Base-by-base conservation (phyloP, 2,888 invertebrate species). In the Pseudoips prasinana region DNA sequence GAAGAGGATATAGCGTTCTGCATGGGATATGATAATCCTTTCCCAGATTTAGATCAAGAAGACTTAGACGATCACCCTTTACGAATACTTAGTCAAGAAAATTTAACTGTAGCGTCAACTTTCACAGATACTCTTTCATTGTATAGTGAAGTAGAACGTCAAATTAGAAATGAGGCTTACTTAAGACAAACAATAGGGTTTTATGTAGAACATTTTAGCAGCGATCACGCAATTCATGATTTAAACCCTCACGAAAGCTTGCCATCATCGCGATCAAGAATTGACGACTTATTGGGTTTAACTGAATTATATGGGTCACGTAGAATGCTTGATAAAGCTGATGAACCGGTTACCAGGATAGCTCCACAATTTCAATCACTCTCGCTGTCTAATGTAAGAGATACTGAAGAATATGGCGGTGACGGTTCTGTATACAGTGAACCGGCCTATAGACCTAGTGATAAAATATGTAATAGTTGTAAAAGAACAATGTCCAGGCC, bases 1-100 rank as follows among this genome's bases (percentile, higher is more conserved):
- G 97, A 97, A 83, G 97, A 97, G 81, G 97, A 97, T 69, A 97
- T 97, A 43, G 95, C 96, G 2, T 90, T 93, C 32, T 95, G 96
- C 61, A 96, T 96, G 95, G 93, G 93, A 22, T 79, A 86, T 29
- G 93, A 94, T 51, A 93, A 93, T 79, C 92, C 92, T 25, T 71
- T 94, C 19, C 92, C 92, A 0, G 94, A 94, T 76, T 91, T 92
- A 11, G 94, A 94, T 58, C 94, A 93, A 66, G 92, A 91, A 47
- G 92, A 91, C 32, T 23, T 45, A 38, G 92, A 94, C 45, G 95
- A 95, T 66, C 97, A 97, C 89, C 97, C 97, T 0, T 83, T 97
- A 29, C 90, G 96, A 53, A 95, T 96, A 58, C 90, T 97, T 23
- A 97, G 97, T 64, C 95, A 96, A 82, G 96, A 97, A 86, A 96